phyloP scores from a whole-genome alignment of 2,888 invertebrate species.

The Autographa pulchrina region DNA sequence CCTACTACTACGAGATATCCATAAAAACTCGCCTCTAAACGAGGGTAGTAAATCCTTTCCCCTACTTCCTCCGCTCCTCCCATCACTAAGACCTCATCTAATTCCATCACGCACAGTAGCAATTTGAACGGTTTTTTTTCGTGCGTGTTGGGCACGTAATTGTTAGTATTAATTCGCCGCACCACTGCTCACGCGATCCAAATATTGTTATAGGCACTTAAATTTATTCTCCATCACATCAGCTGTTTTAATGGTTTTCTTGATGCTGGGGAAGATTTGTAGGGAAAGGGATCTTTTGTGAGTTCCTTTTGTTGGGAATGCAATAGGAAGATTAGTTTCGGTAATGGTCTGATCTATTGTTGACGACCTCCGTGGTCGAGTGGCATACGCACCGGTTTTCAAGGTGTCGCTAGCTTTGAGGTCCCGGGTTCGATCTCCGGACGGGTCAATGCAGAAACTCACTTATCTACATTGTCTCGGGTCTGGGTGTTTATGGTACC shows the following conservation, averaged over 20 bases:
- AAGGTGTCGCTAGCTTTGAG: too few relatives aligned
- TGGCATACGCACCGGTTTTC: too few relatives aligned
- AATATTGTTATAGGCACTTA: slow-evolving; percentile 71
- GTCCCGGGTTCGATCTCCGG: too few relatives aligned
- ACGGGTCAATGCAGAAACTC: too few relatives aligned
- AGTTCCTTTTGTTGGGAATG: slow-evolving; percentile 10
- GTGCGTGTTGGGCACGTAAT: slow-evolving; percentile 83
- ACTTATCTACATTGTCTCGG: too few relatives aligned
- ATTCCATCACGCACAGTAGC: slow-evolving; percentile 79
- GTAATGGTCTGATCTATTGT: not conserved
- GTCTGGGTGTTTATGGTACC: too few relatives aligned
- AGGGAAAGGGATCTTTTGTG: slow-evolving; percentile 9
- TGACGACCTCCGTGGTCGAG: too few relatives aligned
- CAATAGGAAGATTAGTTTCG: not conserved
- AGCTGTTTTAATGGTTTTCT: slow-evolving; percentile 42
- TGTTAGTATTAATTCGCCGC: slow-evolving; percentile 85
- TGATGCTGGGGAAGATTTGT: slow-evolving; percentile 48
- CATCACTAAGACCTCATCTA: slow-evolving; percentile 36
- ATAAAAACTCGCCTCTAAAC: not conserved
- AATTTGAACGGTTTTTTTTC: slow-evolving; percentile 81
- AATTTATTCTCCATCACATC: slow-evolving; percentile 57
- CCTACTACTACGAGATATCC: not conserved
- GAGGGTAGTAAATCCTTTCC: slow-evolving; percentile 34
- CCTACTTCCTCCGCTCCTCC: slow-evolving; percentile 50
- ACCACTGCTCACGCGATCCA: slow-evolving; percentile 78